Conservation (phyloP, 2,113 vertebrate genomes). For the Otus sunia region DNA sequence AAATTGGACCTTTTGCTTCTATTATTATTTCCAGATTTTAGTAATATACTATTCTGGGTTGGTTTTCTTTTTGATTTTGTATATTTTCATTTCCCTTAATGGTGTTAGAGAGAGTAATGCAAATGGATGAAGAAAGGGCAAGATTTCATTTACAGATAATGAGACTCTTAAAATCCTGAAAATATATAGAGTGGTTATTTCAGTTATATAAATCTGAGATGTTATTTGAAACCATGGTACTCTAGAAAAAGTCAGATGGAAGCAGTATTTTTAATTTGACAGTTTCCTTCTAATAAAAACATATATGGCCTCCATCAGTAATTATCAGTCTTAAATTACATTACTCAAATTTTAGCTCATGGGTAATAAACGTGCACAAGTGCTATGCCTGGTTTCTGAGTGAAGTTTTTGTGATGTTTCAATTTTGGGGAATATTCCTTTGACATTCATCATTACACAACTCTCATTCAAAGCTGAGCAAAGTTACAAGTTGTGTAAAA, state of each 20-base stretch:
- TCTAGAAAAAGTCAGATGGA: background rate
- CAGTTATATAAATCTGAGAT: background rate
- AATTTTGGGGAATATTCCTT: background rate
- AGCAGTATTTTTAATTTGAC: background rate
- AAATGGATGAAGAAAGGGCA: background rate
- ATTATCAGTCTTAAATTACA: background rate
- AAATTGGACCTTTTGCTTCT: background rate
- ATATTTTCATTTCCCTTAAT: background rate
- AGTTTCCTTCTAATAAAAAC: constrained; percentile 6
- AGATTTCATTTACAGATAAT: background rate
- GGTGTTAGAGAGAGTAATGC: background rate
- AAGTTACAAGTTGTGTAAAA: background rate
- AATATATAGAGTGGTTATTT: background rate
- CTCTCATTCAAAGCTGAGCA: background rate
- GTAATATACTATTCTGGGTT: background rate
- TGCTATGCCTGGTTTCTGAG: background rate
- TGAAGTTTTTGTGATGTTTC: background rate
- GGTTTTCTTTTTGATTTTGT: background rate
- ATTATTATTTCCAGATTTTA: background rate
- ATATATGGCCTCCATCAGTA: constrained; percentile 8
- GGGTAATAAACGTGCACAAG: background rate
- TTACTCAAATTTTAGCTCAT: background rate
- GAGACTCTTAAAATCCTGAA: background rate
- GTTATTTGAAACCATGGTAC: background rate
- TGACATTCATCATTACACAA: background rate